phyloP scores from a whole-genome alignment of 2,888 invertebrate species.

The Clusia tigrina region DNA sequence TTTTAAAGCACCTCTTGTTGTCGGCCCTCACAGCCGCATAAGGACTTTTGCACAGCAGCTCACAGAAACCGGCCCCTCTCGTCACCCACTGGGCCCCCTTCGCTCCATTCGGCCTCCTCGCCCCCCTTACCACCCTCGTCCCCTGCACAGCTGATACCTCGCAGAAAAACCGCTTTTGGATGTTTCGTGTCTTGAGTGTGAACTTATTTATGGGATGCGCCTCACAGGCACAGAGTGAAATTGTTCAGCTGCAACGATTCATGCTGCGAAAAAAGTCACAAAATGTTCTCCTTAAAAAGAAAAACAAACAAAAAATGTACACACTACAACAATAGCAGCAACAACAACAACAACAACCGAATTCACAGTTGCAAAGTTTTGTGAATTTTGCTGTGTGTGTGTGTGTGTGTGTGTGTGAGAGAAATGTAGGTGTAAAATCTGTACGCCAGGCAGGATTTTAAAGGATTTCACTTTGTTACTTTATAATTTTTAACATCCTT shows the following conservation, averaged over 20 bases:
- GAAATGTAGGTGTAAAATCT: slow-evolving; percentile 14
- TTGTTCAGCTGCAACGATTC: slow-evolving; percentile 1
- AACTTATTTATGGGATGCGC: slow-evolving; percentile 8
- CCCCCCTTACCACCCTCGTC: neutral
- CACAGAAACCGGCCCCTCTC: slow-evolving; percentile 9
- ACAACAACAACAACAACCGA: slow-evolving; percentile 24
- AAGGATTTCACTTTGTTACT: neutral
- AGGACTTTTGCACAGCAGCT: neutral
- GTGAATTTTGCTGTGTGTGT: slow-evolving; percentile 15
- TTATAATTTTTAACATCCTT: no score
- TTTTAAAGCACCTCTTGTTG: slow-evolving; percentile 8
- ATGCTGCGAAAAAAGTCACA: slow-evolving; percentile 21
- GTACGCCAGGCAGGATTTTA: slow-evolving; percentile 2
- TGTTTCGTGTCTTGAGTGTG: slow-evolving; percentile 3
- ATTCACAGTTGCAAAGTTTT: slow-evolving; percentile 30
- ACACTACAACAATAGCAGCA: slow-evolving; percentile 10
- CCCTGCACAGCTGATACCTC: no score
- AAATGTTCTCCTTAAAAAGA: no score
- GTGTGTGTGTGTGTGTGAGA: neutral
- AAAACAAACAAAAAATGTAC: neutral
- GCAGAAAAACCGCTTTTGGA: no score
- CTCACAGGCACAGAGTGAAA: neutral
- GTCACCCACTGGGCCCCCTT: no score
- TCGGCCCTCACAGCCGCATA: neutral
- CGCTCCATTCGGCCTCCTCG: no score